Evolutionary conservation across 2,113 vertebrate species (phyloP).

Genomic region (Tyto alba): DNA sequence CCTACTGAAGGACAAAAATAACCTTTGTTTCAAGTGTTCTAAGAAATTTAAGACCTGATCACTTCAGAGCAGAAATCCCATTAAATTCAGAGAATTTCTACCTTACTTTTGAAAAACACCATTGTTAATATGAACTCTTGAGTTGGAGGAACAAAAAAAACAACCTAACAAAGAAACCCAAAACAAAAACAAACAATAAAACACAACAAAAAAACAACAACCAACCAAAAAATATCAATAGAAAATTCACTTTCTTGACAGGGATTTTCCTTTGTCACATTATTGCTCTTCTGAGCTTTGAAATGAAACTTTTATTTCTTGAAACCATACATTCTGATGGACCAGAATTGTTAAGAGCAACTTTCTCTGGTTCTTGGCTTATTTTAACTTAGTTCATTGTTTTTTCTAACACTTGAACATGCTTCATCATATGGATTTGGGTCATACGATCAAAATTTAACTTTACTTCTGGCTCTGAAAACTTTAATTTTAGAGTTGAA

Average conservation of each 20-base stretch:
- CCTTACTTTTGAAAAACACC: neutral
- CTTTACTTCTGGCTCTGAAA: neutral
- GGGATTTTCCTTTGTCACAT: neutral
- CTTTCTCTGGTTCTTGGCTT: neutral
- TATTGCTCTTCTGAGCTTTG: neutral
- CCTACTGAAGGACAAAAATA: neutral
- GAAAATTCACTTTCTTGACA: neutral
- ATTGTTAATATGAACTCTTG: neutral
- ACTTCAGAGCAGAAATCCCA: neutral
- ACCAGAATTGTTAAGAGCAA: neutral
- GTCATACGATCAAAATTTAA: neutral
- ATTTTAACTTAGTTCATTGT: neutral
- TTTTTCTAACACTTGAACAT: neutral
- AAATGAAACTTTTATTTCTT: neutral
- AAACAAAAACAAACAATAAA: neutral
- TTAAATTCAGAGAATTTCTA: neutral
- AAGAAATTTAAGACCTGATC: neutral
- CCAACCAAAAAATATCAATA: neutral
- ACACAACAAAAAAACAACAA: neutral
- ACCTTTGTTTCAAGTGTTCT: neutral
- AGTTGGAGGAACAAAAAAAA: neutral
- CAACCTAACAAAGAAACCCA: neutral
- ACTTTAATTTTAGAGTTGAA: neutral
- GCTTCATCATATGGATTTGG: neutral
- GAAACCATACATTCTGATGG: neutral